phyloP scores from a whole-genome alignment of 2,888 invertebrate genomes.

The Rhabditophanes sp. region DNA sequence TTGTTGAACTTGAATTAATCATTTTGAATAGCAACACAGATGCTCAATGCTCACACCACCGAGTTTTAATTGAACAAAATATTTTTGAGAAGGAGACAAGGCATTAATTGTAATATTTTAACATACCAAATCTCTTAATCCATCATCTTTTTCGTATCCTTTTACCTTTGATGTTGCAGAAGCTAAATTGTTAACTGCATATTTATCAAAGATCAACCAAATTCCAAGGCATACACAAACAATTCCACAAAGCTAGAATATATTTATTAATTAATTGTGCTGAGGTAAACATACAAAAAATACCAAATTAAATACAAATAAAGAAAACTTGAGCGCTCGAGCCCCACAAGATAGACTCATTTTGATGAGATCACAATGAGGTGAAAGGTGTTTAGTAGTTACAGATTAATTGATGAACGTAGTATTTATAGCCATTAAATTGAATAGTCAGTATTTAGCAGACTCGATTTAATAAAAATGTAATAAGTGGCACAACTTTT shows the following conservation, averaged over 20 bases:
- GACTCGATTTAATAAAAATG: no score
- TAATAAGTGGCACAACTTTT: no score
- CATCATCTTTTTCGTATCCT: slow-evolving; percentile 38
- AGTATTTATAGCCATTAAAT: no score
- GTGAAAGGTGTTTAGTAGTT: no score
- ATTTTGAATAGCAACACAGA: no score
- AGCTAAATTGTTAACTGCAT: slow-evolving; percentile 38
- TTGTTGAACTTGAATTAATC: no score
- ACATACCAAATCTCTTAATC: slow-evolving; percentile 31
- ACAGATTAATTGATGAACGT: no score
- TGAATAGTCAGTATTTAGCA: no score
- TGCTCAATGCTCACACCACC: no score
- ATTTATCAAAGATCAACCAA: slow-evolving; percentile 39
- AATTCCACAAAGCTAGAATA: slow-evolving; percentile 35
- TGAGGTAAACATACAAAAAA: slow-evolving; percentile 30
- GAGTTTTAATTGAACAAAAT: no score
- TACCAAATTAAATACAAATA: slow-evolving; percentile 42
- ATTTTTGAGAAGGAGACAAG: no score
- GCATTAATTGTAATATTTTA: neutral
- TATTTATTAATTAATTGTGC: neutral
- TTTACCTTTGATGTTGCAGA: slow-evolving; percentile 31
- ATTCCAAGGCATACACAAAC: slow-evolving; percentile 39
- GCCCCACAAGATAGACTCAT: slow-evolving; percentile 43
- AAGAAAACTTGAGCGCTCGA: slow-evolving; percentile 38
- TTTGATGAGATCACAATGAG: neutral